phyloP scores from a whole-genome alignment of 2,797 vertebrate species.

The Anguilla anguilla region DNA sequence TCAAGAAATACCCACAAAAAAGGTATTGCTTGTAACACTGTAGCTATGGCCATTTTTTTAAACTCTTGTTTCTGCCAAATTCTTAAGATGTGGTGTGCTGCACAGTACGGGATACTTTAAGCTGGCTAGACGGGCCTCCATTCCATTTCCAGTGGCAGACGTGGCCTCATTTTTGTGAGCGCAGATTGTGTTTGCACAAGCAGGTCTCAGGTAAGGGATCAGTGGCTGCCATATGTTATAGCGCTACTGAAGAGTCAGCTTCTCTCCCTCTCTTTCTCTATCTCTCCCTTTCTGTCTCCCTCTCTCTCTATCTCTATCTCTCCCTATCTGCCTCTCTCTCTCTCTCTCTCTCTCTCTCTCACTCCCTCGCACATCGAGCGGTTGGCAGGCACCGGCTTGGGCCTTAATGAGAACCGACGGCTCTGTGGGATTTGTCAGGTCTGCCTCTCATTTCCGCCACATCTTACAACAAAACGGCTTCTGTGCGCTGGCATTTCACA shows the following conservation, averaged over 20 bases:
- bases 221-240: constrained; percentile 65
- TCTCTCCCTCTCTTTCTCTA: constrained; percentile 48
- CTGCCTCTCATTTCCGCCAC: constrained; percentile 69
- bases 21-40: neutral
- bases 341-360: neutral
- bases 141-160: constrained; percentile 66
- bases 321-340: constrained; percentile 44
- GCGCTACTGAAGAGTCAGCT: constrained; percentile 47
- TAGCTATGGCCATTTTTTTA: neutral
- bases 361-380: constrained; percentile 53
- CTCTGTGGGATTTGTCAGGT: constrained; percentile 70
- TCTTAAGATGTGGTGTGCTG: neutral
- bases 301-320: neutral
- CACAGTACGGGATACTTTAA: neutral
- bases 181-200: constrained; percentile 58
- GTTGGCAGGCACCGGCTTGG: constrained; percentile 56
- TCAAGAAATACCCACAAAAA: neutral
- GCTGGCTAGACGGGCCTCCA: constrained; percentile 62
- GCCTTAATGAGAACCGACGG: constrained; percentile 78
- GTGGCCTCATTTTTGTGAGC: constrained; percentile 60
- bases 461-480: constrained; percentile 65
- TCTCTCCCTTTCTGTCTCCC: neutral
- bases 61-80: neutral
- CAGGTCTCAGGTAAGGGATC: constrained; percentile 51
- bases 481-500: constrained; percentile 53